phyloP scores from a whole-genome alignment of 2,113 vertebrate species.

The Lophochroa leadbeateri region DNA sequence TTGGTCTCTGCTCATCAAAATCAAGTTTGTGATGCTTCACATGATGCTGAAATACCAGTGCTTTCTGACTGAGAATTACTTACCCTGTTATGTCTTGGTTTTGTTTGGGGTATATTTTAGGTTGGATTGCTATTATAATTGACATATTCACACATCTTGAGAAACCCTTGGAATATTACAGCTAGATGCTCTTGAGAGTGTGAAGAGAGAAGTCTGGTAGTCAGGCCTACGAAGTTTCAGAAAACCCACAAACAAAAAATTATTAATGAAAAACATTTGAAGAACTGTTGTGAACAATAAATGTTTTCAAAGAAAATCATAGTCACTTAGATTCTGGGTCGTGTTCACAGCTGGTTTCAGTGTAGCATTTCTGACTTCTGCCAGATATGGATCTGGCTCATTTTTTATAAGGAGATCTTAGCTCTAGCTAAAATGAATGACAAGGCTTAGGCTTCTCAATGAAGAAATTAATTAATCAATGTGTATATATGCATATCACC shows the following conservation, averaged over 20 bases:
- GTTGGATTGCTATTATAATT: neutral
- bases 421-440: neutral
- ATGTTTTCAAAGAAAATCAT: neutral
- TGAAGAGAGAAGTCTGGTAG: neutral
- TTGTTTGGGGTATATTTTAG: neutral
- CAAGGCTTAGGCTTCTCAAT: neutral
- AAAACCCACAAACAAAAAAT: neutral
- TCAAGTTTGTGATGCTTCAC: neutral
- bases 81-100: neutral
- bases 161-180: neutral
- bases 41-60: neutral
- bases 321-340: neutral
- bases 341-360: neutral
- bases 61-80: neutral
- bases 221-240: neutral
- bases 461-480: slow-evolving; percentile 28
- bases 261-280: neutral
- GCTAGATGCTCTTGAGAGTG: neutral
- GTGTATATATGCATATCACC: neutral
- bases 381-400: neutral
- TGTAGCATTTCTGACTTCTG: neutral
- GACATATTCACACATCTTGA: neutral
- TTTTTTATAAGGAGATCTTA: neutral
- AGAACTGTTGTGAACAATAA: neutral
- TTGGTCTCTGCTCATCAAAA: neutral